phyloP scores from a whole-genome alignment of 92 coral and sea anemone species.

The Pocillopora meandrina region DNA sequence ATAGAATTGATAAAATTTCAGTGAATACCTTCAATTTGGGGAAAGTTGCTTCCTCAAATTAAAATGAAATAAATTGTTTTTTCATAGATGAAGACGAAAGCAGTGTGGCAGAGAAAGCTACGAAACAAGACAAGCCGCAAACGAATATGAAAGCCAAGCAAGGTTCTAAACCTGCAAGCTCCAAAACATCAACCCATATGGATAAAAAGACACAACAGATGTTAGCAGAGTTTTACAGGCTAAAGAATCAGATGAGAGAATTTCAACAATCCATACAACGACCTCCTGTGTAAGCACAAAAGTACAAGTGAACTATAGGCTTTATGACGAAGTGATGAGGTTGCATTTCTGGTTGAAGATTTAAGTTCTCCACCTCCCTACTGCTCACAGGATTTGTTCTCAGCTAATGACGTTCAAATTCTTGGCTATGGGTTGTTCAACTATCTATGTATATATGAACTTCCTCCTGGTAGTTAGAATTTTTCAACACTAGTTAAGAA shows the following conservation, averaged over 20 bases:
- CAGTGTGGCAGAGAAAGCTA: neutral
- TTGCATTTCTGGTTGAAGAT: too few species aligned
- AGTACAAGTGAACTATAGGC: constrained; percentile 6
- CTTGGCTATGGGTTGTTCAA: too few species aligned
- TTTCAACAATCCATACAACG: constrained; percentile 63
- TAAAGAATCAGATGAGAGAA: constrained; percentile 81
- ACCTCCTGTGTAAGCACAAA: constrained; percentile 71
- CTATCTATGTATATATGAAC: too few species aligned
- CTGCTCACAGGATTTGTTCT: too few species aligned
- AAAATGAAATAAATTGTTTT: neutral
- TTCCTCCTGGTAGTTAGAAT: too few species aligned
- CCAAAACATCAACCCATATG: constrained; percentile 55
- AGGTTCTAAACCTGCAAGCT: constrained; percentile 10
- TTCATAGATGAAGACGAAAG: neutral
- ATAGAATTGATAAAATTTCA: neutral
- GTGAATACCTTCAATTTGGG: neutral
- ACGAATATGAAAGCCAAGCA: neutral
- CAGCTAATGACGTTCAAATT: too few species aligned
- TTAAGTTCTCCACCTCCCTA: too few species aligned
- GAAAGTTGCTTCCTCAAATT: too few species aligned
- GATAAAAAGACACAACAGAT: constrained; percentile 81
- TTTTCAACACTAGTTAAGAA: too few species aligned
- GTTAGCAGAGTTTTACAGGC: constrained; percentile 82
- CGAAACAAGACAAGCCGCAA: neutral
- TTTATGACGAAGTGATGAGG: too few species aligned